Evolutionary conservation across 2,797 vertebrate genomes (phyloP), one percentile per base, ranked within the genome.

Genomic region (Chelon labrosus): DNA sequence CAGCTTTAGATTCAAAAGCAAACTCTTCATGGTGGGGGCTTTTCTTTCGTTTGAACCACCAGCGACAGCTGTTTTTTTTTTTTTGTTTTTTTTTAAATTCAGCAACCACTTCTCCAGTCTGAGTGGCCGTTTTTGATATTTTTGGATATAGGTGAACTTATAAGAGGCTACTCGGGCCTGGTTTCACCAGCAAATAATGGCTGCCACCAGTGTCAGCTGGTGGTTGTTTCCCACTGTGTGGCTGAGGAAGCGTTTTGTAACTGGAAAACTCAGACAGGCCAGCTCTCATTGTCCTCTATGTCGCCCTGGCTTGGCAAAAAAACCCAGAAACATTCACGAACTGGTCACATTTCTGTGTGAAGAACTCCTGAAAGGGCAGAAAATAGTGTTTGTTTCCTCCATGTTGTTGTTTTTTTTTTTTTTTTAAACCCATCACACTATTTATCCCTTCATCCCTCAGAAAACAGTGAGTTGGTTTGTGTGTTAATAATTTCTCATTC

Each of bases 391-490:
- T 78, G 63, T 69, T 46, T 67, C 73, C 31, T 65, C 54, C n/a
- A 12, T 70, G 35, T 63, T 53, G n/a, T 62, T 57, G n/a, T 77
- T 59, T 55, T 69, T 59, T 13, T 62, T 44, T 53, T 4, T n/a
- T 44, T 50, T 62, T 52, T 56, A 31, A 72, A 75, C 19, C 69
- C 61, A 51, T 80, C 77, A 95, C 97, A 96, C 97, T 96, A 96
- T 97, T 95, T 96, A 96, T 62, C 82, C 72, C 58, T 65, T 96
- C 94, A 94, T 39, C 55, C 59, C 68, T 46, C 38, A 7, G 56
- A 57, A 60, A 59, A 58, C 72, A 31, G 61, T 65, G 79, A 79
- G 77, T 44, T 52, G 69, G 61, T 79, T 58, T 61, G 74, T 65
- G 63, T 87, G 69, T 81, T 59, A 25, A 64, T 80, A 44, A 74